These are phyloP conservation scores for Ricordea florida DNA, from an alignment of 92 coral and sea anemone genomes.

Conservation along the genomic window DNA sequence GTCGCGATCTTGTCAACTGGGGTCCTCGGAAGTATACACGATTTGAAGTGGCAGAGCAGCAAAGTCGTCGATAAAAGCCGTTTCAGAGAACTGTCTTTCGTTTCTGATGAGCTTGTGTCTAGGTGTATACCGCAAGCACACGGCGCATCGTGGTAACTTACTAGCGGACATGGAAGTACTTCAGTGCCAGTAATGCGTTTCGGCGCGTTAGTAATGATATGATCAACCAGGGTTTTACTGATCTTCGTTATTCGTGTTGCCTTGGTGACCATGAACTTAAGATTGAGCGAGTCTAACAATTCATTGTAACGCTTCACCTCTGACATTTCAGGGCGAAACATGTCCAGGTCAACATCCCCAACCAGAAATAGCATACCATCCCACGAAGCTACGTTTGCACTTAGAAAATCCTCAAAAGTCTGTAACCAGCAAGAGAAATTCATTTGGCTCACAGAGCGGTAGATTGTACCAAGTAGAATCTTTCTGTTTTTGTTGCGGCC, in stretches of 20 bases:
- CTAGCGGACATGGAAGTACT: slow-evolving; percentile 40
- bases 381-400: slow-evolving; percentile 46
- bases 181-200: slow-evolving; percentile 22
- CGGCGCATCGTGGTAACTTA: slow-evolving; percentile 54
- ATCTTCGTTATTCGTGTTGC: slow-evolving; percentile 7
- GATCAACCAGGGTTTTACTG: slow-evolving; percentile 29
- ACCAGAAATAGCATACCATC: slow-evolving; percentile 43
- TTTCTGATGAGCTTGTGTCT: slow-evolving; percentile 21
- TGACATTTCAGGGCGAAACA: slow-evolving; percentile 23
- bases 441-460: slow-evolving; percentile 42
- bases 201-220: slow-evolving; percentile 24
- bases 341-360: slow-evolving; percentile 24
- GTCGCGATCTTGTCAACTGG: background rate
- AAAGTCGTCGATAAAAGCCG: slow-evolving; percentile 3
- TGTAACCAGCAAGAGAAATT: slow-evolving; percentile 36
- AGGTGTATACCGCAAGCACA: slow-evolving; percentile 10
- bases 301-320: slow-evolving; percentile 23
- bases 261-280: slow-evolving; percentile 39
- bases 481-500: slow-evolving; percentile 54
- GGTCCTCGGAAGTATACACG: slow-evolving; percentile 15
- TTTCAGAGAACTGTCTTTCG: slow-evolving; percentile 13
- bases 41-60: slow-evolving; percentile 7
- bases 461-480: slow-evolving; percentile 52
- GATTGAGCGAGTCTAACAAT: slow-evolving; percentile 35
- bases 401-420: slow-evolving; percentile 18